Conservation (phyloP, 2,797 vertebrate species). For the Periparus ater region DNA sequence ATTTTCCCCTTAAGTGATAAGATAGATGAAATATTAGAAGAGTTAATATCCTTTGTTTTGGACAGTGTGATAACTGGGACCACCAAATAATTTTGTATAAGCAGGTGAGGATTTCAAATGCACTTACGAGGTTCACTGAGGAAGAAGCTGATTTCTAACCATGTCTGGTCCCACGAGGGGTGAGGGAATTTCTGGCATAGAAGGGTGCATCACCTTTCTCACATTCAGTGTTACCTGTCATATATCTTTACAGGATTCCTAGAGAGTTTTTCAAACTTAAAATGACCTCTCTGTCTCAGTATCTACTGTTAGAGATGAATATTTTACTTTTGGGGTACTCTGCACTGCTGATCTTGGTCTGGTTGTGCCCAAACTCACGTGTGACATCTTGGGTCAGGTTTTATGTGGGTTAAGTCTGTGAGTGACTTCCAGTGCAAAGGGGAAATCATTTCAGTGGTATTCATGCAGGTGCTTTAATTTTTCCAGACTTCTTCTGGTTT, state of each 20-base stretch:
- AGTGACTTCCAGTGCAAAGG: neutral
- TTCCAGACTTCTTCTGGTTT: neutral
- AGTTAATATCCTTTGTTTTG: neutral
- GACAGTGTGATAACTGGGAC: neutral
- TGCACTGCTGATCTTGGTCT: neutral
- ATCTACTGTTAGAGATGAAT: neutral
- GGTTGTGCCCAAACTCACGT: neutral
- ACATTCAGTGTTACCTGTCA: neutral
- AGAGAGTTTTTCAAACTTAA: neutral
- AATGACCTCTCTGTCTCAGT: neutral
- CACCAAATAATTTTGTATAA: neutral
- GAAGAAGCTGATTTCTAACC: neutral
- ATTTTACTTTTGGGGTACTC: neutral
- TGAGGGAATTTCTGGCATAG: neutral
- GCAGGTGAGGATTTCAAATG: neutral
- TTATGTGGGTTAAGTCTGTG: neutral
- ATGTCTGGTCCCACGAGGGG: accelerated
- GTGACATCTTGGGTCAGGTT: neutral
- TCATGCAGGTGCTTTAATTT: neutral
- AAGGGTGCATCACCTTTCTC: neutral
- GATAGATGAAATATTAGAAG: neutral
- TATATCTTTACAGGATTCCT: neutral
- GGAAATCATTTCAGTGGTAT: neutral
- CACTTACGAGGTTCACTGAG: neutral
- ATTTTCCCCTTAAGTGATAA: neutral